Evolutionary conservation across 2,113 vertebrate genomes (phyloP).

Genomic region (Atrichornis clamosus): DNA sequence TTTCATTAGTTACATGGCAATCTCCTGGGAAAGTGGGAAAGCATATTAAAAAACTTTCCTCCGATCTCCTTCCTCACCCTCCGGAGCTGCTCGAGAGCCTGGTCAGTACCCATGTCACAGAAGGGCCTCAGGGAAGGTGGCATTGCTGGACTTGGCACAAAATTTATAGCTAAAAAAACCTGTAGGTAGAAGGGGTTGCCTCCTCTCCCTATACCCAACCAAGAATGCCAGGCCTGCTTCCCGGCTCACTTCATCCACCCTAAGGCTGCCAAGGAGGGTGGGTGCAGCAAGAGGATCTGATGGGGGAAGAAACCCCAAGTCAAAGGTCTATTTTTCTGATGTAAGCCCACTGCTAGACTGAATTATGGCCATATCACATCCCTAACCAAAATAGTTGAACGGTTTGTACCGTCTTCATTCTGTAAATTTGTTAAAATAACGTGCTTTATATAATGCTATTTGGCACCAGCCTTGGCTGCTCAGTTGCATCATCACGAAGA

Average conservation of each 20-base stretch:
- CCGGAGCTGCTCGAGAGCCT: rapidly evolving
- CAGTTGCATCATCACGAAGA: not conserved
- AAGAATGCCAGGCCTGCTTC: not conserved
- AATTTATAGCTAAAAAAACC: not conserved
- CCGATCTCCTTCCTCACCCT: not conserved
- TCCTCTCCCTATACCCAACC: not conserved
- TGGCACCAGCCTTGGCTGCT: not conserved
- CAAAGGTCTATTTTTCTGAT: not conserved
- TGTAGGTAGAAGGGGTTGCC: not conserved
- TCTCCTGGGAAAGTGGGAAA: not conserved
- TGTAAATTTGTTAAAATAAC: not conserved
- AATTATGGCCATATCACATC: not conserved
- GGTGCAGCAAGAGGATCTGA: not conserved
- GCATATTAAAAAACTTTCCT: not conserved
- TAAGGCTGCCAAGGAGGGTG: not conserved
- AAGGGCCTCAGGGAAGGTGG: not conserved
- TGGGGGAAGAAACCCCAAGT: not conserved
- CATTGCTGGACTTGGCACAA: not conserved
- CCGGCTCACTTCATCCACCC: not conserved
- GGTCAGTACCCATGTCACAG: not conserved
- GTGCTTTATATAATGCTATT: not conserved
- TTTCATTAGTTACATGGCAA: not conserved
- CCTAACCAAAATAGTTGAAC: not conserved
- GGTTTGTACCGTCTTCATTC: not conserved
- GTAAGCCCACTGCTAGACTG: not conserved